Conservation (phyloP, 1,140 invertebrate genomes). For the Panagrolaimus sp. region DNA sequence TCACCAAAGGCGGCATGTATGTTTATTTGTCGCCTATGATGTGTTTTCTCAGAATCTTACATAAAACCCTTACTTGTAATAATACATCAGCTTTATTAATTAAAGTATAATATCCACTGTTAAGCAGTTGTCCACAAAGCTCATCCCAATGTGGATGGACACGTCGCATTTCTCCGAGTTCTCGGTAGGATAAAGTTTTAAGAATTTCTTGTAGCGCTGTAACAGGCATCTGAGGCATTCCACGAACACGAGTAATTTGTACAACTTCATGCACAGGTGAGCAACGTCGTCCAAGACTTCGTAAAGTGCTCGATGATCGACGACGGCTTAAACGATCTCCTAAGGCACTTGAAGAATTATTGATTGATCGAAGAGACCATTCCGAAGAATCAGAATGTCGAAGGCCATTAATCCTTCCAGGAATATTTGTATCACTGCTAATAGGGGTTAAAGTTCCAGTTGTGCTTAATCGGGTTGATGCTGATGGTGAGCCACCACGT, state of each 20-base stretch:
- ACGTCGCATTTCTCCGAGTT: slow-evolving; percentile 36
- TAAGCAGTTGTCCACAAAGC: slow-evolving; percentile 52
- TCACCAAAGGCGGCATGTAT: too few species aligned
- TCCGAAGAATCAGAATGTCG: background rate
- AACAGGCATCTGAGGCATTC: slow-evolving; percentile 27
- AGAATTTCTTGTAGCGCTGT: slow-evolving; percentile 24
- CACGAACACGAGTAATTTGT: slow-evolving; percentile 13
- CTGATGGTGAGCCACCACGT: background rate
- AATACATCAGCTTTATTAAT: slow-evolving; percentile 51
- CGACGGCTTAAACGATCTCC: background rate
- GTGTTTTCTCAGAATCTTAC: too few species aligned
- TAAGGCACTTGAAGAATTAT: background rate
- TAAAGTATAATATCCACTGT: slow-evolving; percentile 48
- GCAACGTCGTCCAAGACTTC: background rate
- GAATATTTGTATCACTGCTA: background rate
- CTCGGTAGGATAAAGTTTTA: slow-evolving; percentile 23
- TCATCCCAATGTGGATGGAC: slow-evolving; percentile 52
- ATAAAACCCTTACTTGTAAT: slow-evolving; percentile 44
- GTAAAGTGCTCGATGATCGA: background rate
- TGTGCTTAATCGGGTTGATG: background rate
- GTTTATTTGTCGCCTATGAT: too few species aligned
- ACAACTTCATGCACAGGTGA: background rate
- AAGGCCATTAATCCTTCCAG: background rate
- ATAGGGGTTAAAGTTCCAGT: background rate
- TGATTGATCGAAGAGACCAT: background rate